These are phyloP conservation scores for Gavia stellata DNA, from an alignment of 2,113 vertebrate species.

Conservation along the genomic window DNA sequence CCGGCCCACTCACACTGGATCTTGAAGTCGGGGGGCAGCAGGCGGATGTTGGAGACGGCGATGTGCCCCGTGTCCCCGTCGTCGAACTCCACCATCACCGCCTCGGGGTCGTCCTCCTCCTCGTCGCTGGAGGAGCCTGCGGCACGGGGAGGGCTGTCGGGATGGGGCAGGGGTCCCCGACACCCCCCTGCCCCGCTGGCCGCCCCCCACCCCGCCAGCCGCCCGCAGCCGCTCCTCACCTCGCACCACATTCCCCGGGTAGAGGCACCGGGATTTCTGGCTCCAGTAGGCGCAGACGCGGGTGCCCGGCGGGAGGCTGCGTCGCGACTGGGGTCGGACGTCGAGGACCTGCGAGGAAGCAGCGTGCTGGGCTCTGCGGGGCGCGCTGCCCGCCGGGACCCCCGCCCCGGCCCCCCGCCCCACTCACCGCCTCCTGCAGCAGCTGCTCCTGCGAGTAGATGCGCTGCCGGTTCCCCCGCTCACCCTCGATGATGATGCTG, in stretches of 20 bases:
- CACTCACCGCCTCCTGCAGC: slow-evolving; percentile 92
- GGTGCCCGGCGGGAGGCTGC: slow-evolving; percentile 79
- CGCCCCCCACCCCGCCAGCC: not conserved
- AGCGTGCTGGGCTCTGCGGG: not conserved
- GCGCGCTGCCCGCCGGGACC: fast-evolving
- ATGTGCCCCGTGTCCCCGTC: slow-evolving; percentile 94
- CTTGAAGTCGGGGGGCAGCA: slow-evolving; percentile 92
- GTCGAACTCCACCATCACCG: slow-evolving; percentile 93
- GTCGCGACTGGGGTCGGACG: slow-evolving; percentile 81
- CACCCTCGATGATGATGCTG: slow-evolving; percentile 89
- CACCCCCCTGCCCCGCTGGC: fast-evolving
- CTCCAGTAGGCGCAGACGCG: slow-evolving; percentile 96
- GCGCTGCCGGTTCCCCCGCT: slow-evolving; percentile 89
- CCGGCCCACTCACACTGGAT: slow-evolving; percentile 81
- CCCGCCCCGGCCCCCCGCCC: not conserved
- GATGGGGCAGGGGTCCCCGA: not conserved
- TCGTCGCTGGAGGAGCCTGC: slow-evolving; percentile 74
- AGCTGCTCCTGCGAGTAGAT: slow-evolving; percentile 95
- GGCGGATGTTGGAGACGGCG: slow-evolving; percentile 87
- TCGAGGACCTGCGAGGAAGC: slow-evolving; percentile 81
- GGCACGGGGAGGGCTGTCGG: fast-evolving
- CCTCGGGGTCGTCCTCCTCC: slow-evolving; percentile 80
- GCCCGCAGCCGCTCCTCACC: slow-evolving; percentile 66
- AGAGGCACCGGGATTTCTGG: slow-evolving; percentile 91
- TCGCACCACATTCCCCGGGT: slow-evolving; percentile 87